Base-by-base conservation (phyloP, 2,797 vertebrate genomes). In the Dromococcyx pavoninus region DNA sequence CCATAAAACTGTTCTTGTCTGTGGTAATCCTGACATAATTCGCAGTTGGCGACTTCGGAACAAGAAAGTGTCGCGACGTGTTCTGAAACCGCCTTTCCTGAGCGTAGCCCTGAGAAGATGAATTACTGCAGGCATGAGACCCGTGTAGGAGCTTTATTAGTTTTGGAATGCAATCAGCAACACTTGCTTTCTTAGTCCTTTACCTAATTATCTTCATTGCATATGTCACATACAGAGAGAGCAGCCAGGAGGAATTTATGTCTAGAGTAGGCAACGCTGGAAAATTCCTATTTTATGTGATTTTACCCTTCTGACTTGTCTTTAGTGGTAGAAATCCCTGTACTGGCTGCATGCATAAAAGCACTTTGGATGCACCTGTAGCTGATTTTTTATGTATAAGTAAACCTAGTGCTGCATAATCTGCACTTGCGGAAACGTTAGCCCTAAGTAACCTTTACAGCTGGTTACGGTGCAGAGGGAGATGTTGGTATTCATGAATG, bases 401-500 rank as follows among this genome's bases (percentile, higher is more conserved):
- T 70, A 93, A 97, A 95, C 30, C 87, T 85, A 7, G 41, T 2
- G 88, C 96, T 96, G 92, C 96, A 97, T 97, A 97, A 96, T 97
- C 95, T 93, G 93, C 91, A 81, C 96, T 96, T 94, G 97, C 96
- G 91, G 95, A 88, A 94, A 88, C 94, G 95, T 97, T 97, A 97
- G 97, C 97, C 97, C 96, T 95, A 97, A 95, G 96, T 97, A 97
- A 98, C 97, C 97, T 97, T 97, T 97, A 94, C 95, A 97, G 97
- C 96, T 96, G 96, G 94, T 92, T n/a, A 3, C 41, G 96, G 97
- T 94, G 94, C 96, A 71, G 92, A 96, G 97, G 97, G 97, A 97
- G 96, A 98, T 96, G 96, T 97, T 97, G 97, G 94, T 97, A 97
- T 98, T 98, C 97, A 95, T 96, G 96, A 97, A 93, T 97, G 96